These are phyloP conservation scores for Bradypodion ventrale DNA, from an alignment of 2,797 vertebrate species.

Conservation along the genomic window DNA sequence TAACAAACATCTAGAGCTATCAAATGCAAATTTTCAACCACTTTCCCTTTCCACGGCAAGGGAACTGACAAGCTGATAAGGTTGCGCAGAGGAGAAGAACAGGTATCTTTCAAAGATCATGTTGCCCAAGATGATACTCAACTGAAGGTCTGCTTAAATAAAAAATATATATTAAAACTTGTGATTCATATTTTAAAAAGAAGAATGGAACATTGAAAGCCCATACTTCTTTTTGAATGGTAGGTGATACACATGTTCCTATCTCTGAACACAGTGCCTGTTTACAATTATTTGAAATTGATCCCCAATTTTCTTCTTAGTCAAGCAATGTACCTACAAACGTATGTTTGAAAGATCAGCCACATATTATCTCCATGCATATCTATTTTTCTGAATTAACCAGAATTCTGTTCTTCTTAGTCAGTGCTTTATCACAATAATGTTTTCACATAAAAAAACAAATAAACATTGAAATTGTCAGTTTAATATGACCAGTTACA, in stretches of 20 bases:
- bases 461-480: background rate
- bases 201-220: background rate
- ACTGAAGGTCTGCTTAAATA: background rate
- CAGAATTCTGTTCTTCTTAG: slow-evolving; percentile 3
- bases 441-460: background rate
- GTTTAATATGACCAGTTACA: background rate
- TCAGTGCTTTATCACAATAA: background rate
- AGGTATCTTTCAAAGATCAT: background rate
- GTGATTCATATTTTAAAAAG: background rate
- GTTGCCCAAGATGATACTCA: background rate
- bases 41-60: slow-evolving; percentile 13
- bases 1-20: slow-evolving; percentile 22
- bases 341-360: slow-evolving; percentile 33
- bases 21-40: slow-evolving; percentile 2
- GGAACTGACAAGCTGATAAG: background rate
- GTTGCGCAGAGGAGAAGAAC: background rate
- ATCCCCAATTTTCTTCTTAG: slow-evolving; percentile 31
- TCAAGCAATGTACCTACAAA: slow-evolving; percentile 28
- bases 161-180: background rate
- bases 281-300: slow-evolving; percentile 9
- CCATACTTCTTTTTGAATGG: slow-evolving; percentile 5
- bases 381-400: slow-evolving; percentile 34
- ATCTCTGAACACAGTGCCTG: slow-evolving; percentile 18
- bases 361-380: background rate
- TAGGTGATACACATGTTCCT: slow-evolving; percentile 19